A percentile compares a stretch with the other conserved stretches of the same genome.
Conservation (phyloP, 2,888 invertebrate genomes). For the Drosophila crucigera region DNA sequence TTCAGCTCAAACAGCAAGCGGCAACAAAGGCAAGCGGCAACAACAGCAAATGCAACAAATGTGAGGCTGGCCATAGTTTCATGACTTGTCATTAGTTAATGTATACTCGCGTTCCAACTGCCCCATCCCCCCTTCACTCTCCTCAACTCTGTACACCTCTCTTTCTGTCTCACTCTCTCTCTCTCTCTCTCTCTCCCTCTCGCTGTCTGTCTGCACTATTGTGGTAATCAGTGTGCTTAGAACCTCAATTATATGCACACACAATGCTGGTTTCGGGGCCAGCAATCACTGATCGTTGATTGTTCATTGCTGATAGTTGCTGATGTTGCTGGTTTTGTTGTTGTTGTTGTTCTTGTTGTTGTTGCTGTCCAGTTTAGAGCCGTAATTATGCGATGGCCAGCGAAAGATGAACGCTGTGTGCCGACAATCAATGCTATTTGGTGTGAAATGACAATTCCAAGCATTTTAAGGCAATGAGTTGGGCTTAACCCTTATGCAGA, state of each 20-base stretch:
- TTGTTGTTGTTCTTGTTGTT: slow-evolving; percentile 12
- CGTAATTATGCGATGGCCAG: slow-evolving; percentile 29
- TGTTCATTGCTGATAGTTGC: slow-evolving; percentile 22
- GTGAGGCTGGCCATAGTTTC: slow-evolving; percentile 53
- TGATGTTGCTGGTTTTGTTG: slow-evolving; percentile 8
- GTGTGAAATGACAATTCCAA: slow-evolving; percentile 45
- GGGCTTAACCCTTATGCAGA: slow-evolving; percentile 3
- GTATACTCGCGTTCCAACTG: slow-evolving; percentile 42
- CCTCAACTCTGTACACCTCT: neutral
- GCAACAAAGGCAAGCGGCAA: slow-evolving; percentile 15
- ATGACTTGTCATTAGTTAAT: slow-evolving; percentile 81
- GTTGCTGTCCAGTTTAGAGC: slow-evolving; percentile 23
- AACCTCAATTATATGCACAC: slow-evolving; percentile 60
- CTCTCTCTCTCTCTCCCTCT: neutral
- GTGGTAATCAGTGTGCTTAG: slow-evolving; percentile 57
- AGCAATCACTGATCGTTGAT: slow-evolving; percentile 44
- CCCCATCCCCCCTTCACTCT: neutral
- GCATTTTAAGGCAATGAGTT: neutral
- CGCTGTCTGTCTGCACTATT: neutral
- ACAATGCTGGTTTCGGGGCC: slow-evolving; percentile 33
- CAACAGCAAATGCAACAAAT: slow-evolving; percentile 26
- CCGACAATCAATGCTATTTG: slow-evolving; percentile 30
- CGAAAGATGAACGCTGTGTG: neutral
- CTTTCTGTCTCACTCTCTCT: neutral
- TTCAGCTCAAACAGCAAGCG: slow-evolving; percentile 17